These are phyloP conservation scores for Conomelus anceps DNA, from an alignment of 2,888 invertebrate species.

Conservation along the genomic window DNA sequence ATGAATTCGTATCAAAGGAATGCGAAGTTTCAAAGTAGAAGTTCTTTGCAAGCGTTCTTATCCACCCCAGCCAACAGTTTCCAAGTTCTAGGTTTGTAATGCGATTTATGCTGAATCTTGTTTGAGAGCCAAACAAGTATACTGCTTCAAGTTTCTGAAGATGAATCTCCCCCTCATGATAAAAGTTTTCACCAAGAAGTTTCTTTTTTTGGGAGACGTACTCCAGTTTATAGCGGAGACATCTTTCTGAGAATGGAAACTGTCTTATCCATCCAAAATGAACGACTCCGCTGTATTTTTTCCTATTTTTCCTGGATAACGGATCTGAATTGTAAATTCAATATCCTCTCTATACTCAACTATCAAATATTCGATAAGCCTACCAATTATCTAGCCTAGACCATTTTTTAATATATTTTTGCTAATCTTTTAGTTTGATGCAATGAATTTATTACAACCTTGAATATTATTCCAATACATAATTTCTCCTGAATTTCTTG, in stretches of 20 bases:
- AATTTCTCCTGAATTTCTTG: too few species aligned
- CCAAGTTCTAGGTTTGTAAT: neutral
- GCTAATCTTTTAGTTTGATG: too few species aligned
- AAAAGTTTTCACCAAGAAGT: neutral
- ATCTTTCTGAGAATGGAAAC: neutral
- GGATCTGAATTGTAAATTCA: too few species aligned
- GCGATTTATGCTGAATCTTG: neutral
- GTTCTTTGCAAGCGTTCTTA: neutral
- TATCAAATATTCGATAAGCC: too few species aligned
- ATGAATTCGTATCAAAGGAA: neutral
- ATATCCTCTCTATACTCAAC: too few species aligned
- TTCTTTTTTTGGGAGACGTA: neutral
- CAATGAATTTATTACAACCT: too few species aligned
- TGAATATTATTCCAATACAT: too few species aligned
- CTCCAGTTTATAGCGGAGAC: neutral
- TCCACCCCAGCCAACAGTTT: neutral
- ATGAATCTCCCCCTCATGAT: neutral
- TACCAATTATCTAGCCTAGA: too few species aligned
- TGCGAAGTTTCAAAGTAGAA: neutral
- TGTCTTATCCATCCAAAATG: neutral
- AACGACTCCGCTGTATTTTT: too few species aligned
- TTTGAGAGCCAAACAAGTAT: neutral
- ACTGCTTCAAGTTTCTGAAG: too few species aligned
- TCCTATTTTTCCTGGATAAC: too few species aligned
- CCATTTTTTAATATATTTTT: too few species aligned